Evolutionary conservation across 2,888 invertebrate genomes (phyloP).

Genomic region (Epinotia demarniana): DNA sequence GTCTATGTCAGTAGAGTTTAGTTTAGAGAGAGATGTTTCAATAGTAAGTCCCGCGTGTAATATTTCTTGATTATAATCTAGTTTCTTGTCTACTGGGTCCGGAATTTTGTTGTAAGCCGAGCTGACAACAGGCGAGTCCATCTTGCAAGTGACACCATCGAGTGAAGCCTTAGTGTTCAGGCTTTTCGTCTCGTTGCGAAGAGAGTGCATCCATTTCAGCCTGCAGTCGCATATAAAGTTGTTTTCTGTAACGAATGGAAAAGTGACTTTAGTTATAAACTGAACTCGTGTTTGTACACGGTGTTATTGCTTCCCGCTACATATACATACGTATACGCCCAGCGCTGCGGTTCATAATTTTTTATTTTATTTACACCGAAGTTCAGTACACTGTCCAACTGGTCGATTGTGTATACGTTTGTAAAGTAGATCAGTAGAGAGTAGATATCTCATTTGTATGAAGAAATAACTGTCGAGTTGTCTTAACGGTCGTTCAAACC

Average conservation of each 20-base stretch:
- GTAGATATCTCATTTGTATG: too few species aligned
- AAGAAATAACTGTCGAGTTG: too few species aligned
- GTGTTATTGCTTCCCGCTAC: background rate
- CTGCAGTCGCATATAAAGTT: constrained; percentile 93
- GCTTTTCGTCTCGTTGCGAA: constrained; percentile 90
- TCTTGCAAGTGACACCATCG: constrained; percentile 89
- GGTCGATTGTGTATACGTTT: too few species aligned
- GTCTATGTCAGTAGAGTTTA: constrained; percentile 66
- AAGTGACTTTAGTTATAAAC: constrained; percentile 26
- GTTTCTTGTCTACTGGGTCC: constrained; percentile 62
- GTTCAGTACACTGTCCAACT: too few species aligned
- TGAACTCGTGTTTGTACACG: background rate
- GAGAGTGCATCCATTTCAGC: constrained; percentile 90
- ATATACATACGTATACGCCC: too few species aligned
- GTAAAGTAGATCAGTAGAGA: too few species aligned
- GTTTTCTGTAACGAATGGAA: constrained; percentile 87
- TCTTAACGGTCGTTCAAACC: too few species aligned
- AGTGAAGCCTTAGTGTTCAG: constrained; percentile 87
- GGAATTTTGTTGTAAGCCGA: constrained; percentile 80
- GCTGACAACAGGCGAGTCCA: constrained; percentile 82
- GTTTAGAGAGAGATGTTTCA: constrained; percentile 69
- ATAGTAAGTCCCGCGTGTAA: constrained; percentile 70
- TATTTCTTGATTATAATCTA: constrained; percentile 72
- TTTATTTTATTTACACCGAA: too few species aligned
- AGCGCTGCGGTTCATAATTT: too few species aligned